Evolutionary conservation across 2,113 vertebrate species (phyloP).

Genomic region (Gymnorhina tibicen): DNA sequence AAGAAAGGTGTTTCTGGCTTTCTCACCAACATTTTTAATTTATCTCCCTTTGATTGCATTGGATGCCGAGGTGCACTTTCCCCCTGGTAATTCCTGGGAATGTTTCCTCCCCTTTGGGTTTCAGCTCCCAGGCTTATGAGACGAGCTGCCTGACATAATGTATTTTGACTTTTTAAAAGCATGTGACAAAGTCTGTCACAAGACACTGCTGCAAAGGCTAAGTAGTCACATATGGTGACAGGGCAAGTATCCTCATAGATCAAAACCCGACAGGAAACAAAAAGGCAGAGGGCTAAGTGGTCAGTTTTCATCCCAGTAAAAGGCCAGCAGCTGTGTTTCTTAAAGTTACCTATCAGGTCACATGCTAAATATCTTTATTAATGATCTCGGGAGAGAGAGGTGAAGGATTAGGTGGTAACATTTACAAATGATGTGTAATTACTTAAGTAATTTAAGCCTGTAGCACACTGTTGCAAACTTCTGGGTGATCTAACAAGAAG

Average conservation of each 20-base stretch:
- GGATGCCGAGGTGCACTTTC: background rate
- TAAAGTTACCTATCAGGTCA: background rate
- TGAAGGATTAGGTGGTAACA: constrained; percentile 18
- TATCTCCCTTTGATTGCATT: background rate
- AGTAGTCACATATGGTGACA: constrained; percentile 46
- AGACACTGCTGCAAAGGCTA: background rate
- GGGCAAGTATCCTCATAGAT: constrained; percentile 39
- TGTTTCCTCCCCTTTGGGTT: background rate
- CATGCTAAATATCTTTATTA: constrained; percentile 37
- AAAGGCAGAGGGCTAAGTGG: constrained; percentile 23
- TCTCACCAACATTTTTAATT: background rate
- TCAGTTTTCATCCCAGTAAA: constrained; percentile 44
- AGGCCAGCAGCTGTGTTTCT: constrained; percentile 20
- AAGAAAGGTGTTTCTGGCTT: background rate
- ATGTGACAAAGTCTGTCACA: constrained; percentile 27
- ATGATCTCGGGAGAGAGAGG: background rate
- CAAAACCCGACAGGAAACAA: constrained; percentile 23
- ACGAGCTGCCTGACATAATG: background rate
- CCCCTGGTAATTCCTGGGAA: background rate
- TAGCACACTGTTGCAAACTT: background rate
- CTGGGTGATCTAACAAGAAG: background rate
- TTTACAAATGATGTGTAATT: constrained; percentile 27
- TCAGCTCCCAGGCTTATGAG: background rate
- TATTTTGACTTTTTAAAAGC: constrained; percentile 44
- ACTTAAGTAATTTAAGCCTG: constrained; percentile 5